phyloP scores from a whole-genome alignment of 2,113 vertebrate genomes.

The Muntiacus reevesi region DNA sequence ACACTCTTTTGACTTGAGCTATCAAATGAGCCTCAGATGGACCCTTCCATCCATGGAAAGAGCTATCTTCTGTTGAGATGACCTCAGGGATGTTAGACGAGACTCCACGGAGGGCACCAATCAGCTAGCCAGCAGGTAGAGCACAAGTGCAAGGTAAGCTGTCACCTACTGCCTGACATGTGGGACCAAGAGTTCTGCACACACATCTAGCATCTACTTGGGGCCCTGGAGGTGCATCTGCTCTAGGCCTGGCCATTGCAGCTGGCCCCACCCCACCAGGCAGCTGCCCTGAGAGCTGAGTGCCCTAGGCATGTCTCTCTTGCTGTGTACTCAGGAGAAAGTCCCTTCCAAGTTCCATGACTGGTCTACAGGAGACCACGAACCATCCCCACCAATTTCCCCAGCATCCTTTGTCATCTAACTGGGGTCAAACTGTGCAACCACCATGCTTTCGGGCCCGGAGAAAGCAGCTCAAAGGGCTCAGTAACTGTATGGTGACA shows the following conservation, averaged over 20 bases:
- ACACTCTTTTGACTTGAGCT: neutral
- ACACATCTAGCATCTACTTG: too few species aligned
- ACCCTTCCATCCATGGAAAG: neutral
- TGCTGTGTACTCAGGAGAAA: neutral
- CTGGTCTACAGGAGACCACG: neutral
- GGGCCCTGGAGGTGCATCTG: neutral
- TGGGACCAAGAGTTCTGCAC: accelerated
- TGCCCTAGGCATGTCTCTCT: accelerated
- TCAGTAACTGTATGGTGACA: neutral
- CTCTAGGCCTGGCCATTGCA: neutral
- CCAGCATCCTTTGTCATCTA: neutral
- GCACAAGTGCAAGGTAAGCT: accelerated
- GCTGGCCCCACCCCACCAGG: neutral
- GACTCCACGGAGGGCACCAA: neutral
- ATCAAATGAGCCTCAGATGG: conserved; percentile 54
- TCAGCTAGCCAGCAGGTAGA: accelerated
- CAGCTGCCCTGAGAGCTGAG: too few species aligned
- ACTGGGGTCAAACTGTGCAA: neutral
- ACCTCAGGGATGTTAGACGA: neutral
- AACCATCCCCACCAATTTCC: too few species aligned
- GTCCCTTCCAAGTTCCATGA: neutral
- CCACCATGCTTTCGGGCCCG: accelerated
- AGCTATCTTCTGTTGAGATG: neutral
- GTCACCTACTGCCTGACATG: too few species aligned
- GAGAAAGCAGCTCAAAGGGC: neutral